Evolutionary conservation across 1,140 invertebrate species (phyloP), one percentile per base, ranked within the genome.

Genomic region (Caenorhabditis inopinata): DNA sequence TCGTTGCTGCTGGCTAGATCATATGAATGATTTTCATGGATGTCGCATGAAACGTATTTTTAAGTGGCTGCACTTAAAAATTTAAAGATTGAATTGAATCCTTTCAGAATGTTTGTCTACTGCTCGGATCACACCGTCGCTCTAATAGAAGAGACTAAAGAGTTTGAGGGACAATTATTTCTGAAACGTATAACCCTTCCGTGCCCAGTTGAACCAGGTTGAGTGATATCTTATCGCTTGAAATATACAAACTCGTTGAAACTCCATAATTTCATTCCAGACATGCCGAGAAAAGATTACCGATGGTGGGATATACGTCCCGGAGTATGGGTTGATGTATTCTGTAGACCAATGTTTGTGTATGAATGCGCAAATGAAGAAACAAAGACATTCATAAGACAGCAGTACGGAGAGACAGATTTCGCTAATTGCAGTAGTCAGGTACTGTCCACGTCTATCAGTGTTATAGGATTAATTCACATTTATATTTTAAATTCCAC

Each of bases 161-260:
- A 74, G 21, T 80, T 68, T 25, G 79, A 80, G 45, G 79, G 79
- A 46, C 79, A 80, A 49, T n/a, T 80, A 9, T 80, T 80, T 25
- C 29, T 80, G 49, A 80, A 73, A 38, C 14, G 79, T 16, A 80
- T 80, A 5, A 21, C 9, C 6, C 47, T 80, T 6, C 79, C 79
- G 2, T 47, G 23, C 32, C 68, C 73, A 38, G 38, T 58, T 3
- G 25, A 74, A 29, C 79, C 75, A 42, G 79, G 79, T 75, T n/a
- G n/a, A n/a, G n/a, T n/a, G n/a, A n/a, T n/a, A n/a, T n/a, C n/a
- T 7, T 76, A 29, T 16, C 14, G 29, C 6, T 16, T 23, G 25
- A 46, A 46, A 38, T n/a, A n/a, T n/a, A n/a, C n/a, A n/a, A 46
- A n/a, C 5, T 18, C 9, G 18, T 12, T 75, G 4, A 5, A 23